Evolutionary conservation across 1,140 invertebrate species (phyloP), one percentile per base, ranked within the genome.

Genomic region (Lordiphosa collinella): DNA sequence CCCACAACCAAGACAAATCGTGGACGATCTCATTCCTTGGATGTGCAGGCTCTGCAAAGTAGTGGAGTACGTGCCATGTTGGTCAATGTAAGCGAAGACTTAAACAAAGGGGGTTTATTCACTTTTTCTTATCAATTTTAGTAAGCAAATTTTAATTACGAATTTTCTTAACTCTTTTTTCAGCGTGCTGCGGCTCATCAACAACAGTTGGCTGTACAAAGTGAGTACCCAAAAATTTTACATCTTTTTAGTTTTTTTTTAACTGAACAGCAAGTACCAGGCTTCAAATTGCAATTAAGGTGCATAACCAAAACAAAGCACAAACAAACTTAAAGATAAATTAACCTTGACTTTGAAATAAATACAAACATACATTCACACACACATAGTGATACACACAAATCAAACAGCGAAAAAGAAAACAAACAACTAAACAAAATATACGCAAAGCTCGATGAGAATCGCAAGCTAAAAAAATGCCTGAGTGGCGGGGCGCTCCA

Each of bases 21-120:
- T 13, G 87, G 79, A 46, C 91, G 94, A 34, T 95, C 94, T 87
- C 91, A 94, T 47, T 95, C 94, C 7, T 89, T 96, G 71, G 95
- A 95, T 89, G 92, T 94, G 3, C 92, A 93, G 59, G 92, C 93
- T 4, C 89, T 96, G 48, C 94, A 95, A 63, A 89, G 91, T 6
- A 93, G 93, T 40, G 94, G 94, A 10, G 91, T 95, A 49, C 90
- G 92, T 11, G 84, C 92, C 14, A 54, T 84, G 72, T 38, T 82
- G 50, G 37, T 64, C 1, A 84, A 69, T 56, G 76, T 84, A 76
- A 82, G 18, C 18, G 18, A 22, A 22, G 4, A 4, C 18, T 5
- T 3, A 16, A 1, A 22, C 3, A 5, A 1, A 22, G 12, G 14
- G 38, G 13, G 12, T 4, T 9, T 34, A 34, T 11, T 41, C 35